Percentiles rank a stretch among this genome's conserved stretches.
Conservation (phyloP, 2,797 vertebrate genomes). For the Sylvilagus floridanus region DNA sequence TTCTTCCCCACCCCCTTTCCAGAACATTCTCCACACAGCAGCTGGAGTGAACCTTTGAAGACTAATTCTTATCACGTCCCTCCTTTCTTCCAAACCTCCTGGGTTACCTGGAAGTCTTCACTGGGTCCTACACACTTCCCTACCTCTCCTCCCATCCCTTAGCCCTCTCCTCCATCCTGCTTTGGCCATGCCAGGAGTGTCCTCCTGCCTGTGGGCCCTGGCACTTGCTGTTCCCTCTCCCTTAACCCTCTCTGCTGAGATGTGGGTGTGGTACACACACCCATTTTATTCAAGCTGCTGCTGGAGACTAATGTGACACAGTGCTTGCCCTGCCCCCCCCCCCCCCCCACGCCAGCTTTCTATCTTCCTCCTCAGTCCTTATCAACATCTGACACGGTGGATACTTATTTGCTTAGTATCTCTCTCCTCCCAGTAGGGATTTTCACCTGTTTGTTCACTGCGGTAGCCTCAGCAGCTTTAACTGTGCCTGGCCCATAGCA, state of each 20-base stretch:
- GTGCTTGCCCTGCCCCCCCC: accelerated
- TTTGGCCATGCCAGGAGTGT: background rate
- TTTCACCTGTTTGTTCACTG: background rate
- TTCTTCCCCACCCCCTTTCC: background rate
- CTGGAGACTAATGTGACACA: background rate
- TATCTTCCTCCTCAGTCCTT: background rate
- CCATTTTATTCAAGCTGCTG: background rate
- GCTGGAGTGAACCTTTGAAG: background rate
- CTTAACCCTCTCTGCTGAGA: background rate
- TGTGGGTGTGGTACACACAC: background rate
- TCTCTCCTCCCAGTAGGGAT: background rate
- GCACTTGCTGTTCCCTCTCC: background rate
- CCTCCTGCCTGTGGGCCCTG: background rate
- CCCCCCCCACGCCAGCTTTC: background rate
- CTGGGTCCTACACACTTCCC: background rate
- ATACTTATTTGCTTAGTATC: background rate
- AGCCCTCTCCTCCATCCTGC: background rate
- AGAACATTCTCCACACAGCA: background rate
- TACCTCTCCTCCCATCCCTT: background rate
- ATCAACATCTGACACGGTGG: background rate
- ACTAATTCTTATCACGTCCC: background rate
- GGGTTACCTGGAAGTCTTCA: background rate
- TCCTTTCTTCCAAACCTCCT: constrained; percentile 11
- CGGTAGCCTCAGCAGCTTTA: background rate
- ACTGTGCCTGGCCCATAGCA: background rate